Evolutionary conservation across 2,888 invertebrate species (phyloP), one percentile per base, ranked within the genome.

Genomic region (Drosophila recens): DNA sequence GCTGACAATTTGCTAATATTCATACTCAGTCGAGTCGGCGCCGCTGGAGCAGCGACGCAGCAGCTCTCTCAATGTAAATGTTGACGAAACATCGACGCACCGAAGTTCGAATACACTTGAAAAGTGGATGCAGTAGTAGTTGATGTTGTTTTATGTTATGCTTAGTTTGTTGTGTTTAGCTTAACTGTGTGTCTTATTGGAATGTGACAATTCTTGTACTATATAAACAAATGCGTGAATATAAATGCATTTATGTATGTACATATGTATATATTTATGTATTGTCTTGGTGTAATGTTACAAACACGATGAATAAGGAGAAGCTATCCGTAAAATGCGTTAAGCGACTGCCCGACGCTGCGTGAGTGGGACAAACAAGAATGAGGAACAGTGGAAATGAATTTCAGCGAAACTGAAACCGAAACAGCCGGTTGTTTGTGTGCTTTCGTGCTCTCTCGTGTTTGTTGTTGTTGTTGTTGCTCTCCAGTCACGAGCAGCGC

Each of bases 321-420:
- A 30, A 42, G 36, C 3, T 17, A 15, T 13, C 33, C 6, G 33
- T 10, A 40, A 33, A 38, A 57, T 59, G 61, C 62, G 43, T 49
- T 51, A 36, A 45, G 30, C 45, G 65, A 70, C 77, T 46, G 77
- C 43, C 73, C 65, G 76, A 36, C 76, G 69, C 30, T 33, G 69
- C 69, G 86, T 84, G 78, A 84, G 84, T 84, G 83, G 86, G 84
- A 86, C 86, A 84, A 80, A 69, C 74, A 69, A 81, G 56, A 54
- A 52, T 48, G 5, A 27, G 78, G 61, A 77, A 70, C 54, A 20
- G 20, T 49, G 65, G 54, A 71, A 76, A 20, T 52, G 71, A 43
- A 46, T 53, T 30, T n/a, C 17, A 45, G 36, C 54, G 58, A 52
- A 69, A 48, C 17, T 23, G 70, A 74, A 68, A 66, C 64, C 45